A percentile compares a stretch with the other conserved stretches of the same genome.
These are phyloP conservation scores for Nezara viridula DNA, from an alignment of 2,888 invertebrate species.

Conservation along the genomic window DNA sequence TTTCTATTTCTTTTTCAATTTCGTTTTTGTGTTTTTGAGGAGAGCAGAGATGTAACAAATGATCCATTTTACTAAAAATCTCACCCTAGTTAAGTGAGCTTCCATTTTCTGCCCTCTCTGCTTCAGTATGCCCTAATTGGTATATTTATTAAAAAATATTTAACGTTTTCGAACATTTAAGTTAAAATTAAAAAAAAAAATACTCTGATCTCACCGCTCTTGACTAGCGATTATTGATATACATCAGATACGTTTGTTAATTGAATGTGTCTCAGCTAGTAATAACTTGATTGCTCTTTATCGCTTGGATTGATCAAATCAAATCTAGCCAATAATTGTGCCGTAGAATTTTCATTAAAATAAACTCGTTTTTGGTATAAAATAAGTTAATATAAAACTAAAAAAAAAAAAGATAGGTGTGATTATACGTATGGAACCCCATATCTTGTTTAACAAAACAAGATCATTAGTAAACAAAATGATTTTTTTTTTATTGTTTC, in stretches of 20 bases:
- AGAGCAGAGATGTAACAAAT: neutral
- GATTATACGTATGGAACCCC: too few relatives aligned
- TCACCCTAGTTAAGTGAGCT: neutral
- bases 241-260: neutral
- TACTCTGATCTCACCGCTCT: neutral
- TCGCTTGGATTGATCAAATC: neutral
- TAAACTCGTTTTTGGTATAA: too few relatives aligned
- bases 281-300: neutral
- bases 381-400: too few relatives aligned
- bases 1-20: neutral
- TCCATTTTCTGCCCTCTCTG: neutral
- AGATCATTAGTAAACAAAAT: too few relatives aligned
- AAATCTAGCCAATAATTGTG: neutral
- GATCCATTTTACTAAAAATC: neutral
- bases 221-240: neutral
- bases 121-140: neutral
- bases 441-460: too few relatives aligned
- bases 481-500: too few relatives aligned
- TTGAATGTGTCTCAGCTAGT: neutral
- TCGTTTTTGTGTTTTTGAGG: too few relatives aligned
- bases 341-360: too few relatives aligned
- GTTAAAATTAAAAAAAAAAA: neutral
- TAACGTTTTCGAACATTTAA: too few relatives aligned
- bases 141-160: neutral
- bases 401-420: too few relatives aligned